Evolutionary conservation across 2,888 invertebrate genomes (phyloP), one percentile per base, ranked within the genome.

Genomic region (Andrena marginata): DNA sequence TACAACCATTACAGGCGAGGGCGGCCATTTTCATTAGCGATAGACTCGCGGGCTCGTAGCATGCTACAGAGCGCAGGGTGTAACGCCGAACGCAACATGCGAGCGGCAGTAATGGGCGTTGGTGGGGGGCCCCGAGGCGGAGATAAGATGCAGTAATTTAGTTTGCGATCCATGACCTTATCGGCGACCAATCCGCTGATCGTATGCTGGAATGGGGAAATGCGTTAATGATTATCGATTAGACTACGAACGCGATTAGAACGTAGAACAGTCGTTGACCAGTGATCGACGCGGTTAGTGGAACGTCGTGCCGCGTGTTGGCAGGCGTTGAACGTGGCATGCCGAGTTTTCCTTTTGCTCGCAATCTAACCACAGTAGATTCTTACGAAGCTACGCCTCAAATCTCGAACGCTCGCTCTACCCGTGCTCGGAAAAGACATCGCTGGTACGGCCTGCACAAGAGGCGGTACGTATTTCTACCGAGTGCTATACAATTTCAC

Each of bases 161-260:
- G 73, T 86, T 78, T 77, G 13, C 62, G 51, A 77, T 73, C 69
- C 29, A 59, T 8, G 59, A 59, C 26, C 67, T 82, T 85, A 88
- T 88, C 76, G 74, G 2, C 63, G 42, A 35, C 82, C 82, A 86
- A 88, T 87, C 80, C 63, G 42, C 10, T 60, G 71, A 56, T 60
- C 31, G 68, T 23, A 62, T 64, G 77, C 49, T 35, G 13, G 56
- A 8, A 70, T 54, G 87, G 70, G 71, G 70, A 23, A 20, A 35
- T 67, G 60, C 69, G 64, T 67, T 67, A 73, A 73, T 65, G 68
- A 59, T 42, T 59, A 56, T 42, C 48, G 51, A 82, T 76, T 64
- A 76, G 54, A 70, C 77, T 10, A 23, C 29, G 48, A 48, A 8
- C 20, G n/a, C 35, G 74, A 82, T 82, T 81, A 82, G 35, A 69